Conservation (phyloP, 2,113 vertebrate genomes). For the Ceyx cyanopectus region DNA sequence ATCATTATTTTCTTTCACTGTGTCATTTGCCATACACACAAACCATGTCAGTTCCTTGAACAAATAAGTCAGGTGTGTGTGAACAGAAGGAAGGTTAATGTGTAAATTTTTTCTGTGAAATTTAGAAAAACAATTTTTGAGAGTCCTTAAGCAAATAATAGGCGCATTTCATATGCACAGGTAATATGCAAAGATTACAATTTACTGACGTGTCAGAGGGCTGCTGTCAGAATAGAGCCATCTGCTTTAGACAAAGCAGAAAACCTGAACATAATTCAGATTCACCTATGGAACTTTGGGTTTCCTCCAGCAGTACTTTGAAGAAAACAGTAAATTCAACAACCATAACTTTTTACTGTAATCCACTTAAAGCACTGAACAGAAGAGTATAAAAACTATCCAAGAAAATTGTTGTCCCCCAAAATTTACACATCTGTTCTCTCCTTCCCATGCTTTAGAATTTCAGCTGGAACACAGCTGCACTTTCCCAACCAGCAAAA, state of each 20-base stretch:
- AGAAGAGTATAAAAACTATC: neutral
- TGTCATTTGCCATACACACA: neutral
- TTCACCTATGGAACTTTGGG: neutral
- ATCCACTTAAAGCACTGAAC: neutral
- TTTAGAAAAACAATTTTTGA: neutral
- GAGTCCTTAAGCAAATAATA: neutral
- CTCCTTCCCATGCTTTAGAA: neutral
- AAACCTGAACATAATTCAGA: neutral
- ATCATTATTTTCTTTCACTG: neutral
- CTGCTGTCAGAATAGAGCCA: neutral
- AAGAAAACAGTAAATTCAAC: neutral
- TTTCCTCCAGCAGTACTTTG: neutral
- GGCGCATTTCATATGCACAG: neutral
- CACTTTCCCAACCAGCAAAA: neutral
- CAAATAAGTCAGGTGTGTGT: neutral
- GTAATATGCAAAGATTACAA: neutral
- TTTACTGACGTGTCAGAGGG: neutral
- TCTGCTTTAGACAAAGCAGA: neutral
- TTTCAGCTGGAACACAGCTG: neutral
- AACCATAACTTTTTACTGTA: neutral
- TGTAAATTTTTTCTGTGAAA: neutral
- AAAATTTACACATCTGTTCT: neutral
- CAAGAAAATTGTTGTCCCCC: neutral
- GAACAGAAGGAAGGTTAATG: neutral
- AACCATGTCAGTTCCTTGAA: neutral